A percentile compares a stretch with the other conserved stretches of the same genome.
These are phyloP conservation scores for Scytalopus superciliaris DNA, from an alignment of 2,113 vertebrate genomes.

Conservation along the genomic window DNA sequence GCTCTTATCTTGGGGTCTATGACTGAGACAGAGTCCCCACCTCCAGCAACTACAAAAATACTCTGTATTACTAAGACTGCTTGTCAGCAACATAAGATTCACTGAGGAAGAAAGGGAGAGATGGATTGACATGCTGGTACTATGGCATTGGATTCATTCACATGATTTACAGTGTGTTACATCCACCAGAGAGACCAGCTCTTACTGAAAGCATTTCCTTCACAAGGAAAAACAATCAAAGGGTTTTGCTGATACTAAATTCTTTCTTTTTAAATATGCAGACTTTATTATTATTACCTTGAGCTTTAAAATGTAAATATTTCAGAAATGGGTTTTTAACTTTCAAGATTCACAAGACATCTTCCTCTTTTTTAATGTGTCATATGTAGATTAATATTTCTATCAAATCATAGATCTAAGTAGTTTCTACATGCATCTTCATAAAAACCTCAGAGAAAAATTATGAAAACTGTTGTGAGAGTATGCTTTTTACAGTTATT, in stretches of 20 bases:
- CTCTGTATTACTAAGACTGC: background rate
- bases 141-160: background rate
- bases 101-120: background rate
- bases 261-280: background rate
- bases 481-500: background rate
- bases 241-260: background rate
- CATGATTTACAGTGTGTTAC: background rate
- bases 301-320: background rate
- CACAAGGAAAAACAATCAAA: background rate
- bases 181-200: background rate
- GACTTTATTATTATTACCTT: background rate
- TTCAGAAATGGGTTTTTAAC: background rate
- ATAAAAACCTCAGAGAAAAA: background rate
- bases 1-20: background rate
- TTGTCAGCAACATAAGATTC: background rate
- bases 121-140: background rate
- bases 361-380: background rate
- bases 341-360: background rate
- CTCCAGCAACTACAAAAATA: background rate
- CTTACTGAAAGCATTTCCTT: background rate
- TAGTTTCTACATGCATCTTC: background rate
- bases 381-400: background rate
- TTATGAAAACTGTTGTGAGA: background rate
- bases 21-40: background rate
- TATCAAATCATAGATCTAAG: background rate